Evolutionary conservation across 1,140 invertebrate genomes (phyloP), one percentile per base, ranked within the genome.

Genomic region (Thaumetopoea pityocampa): DNA sequence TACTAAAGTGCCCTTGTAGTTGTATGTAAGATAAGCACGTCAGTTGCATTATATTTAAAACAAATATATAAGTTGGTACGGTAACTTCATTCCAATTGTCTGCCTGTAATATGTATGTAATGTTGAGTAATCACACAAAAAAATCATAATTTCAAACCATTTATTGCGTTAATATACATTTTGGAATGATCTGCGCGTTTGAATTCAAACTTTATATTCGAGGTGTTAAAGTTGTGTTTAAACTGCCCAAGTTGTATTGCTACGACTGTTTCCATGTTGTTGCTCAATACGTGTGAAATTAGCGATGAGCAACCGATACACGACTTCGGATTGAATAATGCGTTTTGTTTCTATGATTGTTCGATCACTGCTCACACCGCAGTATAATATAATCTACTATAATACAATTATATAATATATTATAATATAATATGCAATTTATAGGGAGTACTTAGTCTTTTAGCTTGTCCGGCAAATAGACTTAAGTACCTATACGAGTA

Each of bases 281-380:
- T 50, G 47, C 12, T 50, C 49, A 60, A 63, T 61, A 61, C 50
- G 52, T 57, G 54, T 64, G 66, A 66, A 66, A 68, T 62, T 38
- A 51, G 37, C 54, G 41, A 52, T 61, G 34, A 48, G 40, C 18
- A 27, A 34, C 22, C 40, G 49, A 56, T 53, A 58, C 46, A 42
- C 37, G 37, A 18, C 47, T 11, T 11, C 23, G 44, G 29, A 50
- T 52, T 56, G 60, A 55, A 64, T 63, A 55, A 63, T 55, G 46
- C 19, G 40, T 47, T 40, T 12, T 34, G 33, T 45, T 51, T 42
- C 24, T 19, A 23, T 41, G 7, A 37, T 56, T 43, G 41, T 51
- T 34, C 34, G 42, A 20, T 35, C 28, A 22, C 27, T 8, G 20
- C 30, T 30, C 37, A 20, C 30, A 24, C 3, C 8, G 6, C 2